A percentile compares a stretch with the other conserved stretches of the same genome.
Evolutionary conservation across 1,140 invertebrate species (phyloP).

Genomic region (Cheumatopsyche charites): DNA sequence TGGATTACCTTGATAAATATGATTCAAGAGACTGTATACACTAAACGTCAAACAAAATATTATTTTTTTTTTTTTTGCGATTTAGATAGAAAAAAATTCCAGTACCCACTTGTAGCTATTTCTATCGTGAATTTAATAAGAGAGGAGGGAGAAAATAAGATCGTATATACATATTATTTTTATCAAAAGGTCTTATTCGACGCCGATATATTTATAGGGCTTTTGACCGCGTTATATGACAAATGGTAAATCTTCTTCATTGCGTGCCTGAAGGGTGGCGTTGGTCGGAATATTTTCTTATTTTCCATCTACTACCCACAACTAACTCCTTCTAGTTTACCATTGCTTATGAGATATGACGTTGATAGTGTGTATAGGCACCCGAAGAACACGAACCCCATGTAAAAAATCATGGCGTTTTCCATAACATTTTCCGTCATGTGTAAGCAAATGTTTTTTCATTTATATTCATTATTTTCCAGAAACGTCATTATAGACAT

Average conservation of each 20-base stretch:
- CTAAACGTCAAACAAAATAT: neutral
- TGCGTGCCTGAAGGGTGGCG: slow-evolving; percentile 15
- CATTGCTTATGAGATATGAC: slow-evolving; percentile 5
- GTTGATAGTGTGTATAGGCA: slow-evolving; percentile 6
- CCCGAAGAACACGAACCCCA: slow-evolving; percentile 18
- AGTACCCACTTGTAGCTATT: neutral
- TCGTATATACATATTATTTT: too few species aligned
- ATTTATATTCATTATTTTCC: too few species aligned
- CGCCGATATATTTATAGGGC: slow-evolving; percentile 10
- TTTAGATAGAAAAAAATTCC: neutral
- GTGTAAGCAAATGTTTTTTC: too few species aligned
- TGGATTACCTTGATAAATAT: too few species aligned
- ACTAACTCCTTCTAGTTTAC: neutral
- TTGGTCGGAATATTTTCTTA: neutral
- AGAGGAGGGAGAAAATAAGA: neutral
- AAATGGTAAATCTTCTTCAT: slow-evolving; percentile 27
- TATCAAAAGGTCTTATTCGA: slow-evolving; percentile 16
- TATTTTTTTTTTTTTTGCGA: neutral
- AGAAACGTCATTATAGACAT: too few species aligned
- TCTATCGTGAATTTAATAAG: slow-evolving; percentile 11
- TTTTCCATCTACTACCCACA: neutral
- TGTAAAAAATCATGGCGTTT: slow-evolving; percentile 7
- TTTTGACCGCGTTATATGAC: slow-evolving; percentile 15
- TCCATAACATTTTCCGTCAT: neutral
- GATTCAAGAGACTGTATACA: too few species aligned